Conservation (phyloP, 2,888 invertebrate genomes). For the Malachius bipustulatus region DNA sequence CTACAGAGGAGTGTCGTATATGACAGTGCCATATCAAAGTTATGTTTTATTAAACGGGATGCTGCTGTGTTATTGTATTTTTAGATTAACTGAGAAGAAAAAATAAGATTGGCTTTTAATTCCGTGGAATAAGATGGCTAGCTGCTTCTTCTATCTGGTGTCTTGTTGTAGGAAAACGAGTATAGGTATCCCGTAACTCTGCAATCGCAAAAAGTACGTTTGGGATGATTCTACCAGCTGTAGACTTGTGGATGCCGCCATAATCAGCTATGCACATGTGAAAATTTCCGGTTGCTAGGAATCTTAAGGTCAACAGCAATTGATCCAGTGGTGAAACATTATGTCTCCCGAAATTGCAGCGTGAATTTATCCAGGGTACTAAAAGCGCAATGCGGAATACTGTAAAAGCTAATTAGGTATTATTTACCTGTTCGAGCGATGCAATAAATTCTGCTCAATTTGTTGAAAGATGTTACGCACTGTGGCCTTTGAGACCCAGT, state of each 20-base stretch:
- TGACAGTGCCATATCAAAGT: too few species aligned
- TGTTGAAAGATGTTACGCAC: not conserved
- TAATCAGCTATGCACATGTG: conserved; percentile 3
- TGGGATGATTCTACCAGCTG: not conserved
- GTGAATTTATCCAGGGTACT: too few species aligned
- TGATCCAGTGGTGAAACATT: not conserved
- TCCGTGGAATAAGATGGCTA: not conserved
- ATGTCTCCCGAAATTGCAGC: not conserved
- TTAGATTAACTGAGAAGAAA: too few species aligned
- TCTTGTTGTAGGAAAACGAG: not conserved
- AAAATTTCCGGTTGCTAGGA: not conserved
- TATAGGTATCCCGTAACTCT: not conserved
- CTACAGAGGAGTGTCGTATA: too few species aligned
- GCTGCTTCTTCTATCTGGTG: not conserved
- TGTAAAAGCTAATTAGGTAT: too few species aligned
- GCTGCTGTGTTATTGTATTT: too few species aligned
- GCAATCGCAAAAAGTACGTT: not conserved
- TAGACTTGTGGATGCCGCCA: conserved; percentile 1
- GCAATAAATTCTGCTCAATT: not conserved
- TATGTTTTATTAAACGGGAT: too few species aligned
- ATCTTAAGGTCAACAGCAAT: conserved; percentile 3
- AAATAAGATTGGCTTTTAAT: too few species aligned
- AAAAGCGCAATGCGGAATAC: too few species aligned
- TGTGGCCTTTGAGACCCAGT: not conserved
- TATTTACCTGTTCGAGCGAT: not conserved